A percentile compares a stretch with the other conserved stretches of the same genome.
These are phyloP conservation scores for Caligus rogercresseyi DNA, from an alignment of 1,140 invertebrate genomes.

Conservation along the genomic window DNA sequence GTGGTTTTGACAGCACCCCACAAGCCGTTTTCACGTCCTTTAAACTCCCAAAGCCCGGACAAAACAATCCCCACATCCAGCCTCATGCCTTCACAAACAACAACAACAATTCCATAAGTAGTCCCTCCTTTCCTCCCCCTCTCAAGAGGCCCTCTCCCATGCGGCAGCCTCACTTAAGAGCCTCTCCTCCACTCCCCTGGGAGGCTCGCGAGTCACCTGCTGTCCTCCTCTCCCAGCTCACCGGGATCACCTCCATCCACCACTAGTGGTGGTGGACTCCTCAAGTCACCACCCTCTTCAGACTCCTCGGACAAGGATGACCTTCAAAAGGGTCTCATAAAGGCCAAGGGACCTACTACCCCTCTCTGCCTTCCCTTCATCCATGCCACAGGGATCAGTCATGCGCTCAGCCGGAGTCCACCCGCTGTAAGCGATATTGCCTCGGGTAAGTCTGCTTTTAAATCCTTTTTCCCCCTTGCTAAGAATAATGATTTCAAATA, in stretches of 20 bases:
- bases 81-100: not conserved
- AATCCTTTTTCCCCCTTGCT: too few species aligned
- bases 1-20: conserved; percentile 30
- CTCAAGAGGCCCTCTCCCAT: conserved; percentile 17
- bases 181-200: conserved; percentile 22
- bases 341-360: conserved; percentile 78
- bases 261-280: too few species aligned
- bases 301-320: conserved; percentile 8
- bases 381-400: conserved; percentile 21
- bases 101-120: not conserved
- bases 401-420: conserved; percentile 15
- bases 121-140: not conserved
- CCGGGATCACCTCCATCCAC: conserved; percentile 14
- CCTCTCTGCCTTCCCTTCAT: conserved; percentile 48
- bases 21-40: conserved; percentile 84
- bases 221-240: conserved; percentile 16
- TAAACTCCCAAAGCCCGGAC: conserved; percentile 53
- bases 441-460: conserved; percentile 12
- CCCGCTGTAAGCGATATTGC: not conserved
- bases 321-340: conserved; percentile 45
- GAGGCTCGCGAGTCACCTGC: conserved; percentile 17
- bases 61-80: not conserved
- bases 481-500: too few species aligned
- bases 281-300: not conserved
- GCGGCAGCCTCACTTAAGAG: conserved; percentile 21